Conservation (phyloP, 1,140 invertebrate species). For the Mercenaria mercenaria region DNA sequence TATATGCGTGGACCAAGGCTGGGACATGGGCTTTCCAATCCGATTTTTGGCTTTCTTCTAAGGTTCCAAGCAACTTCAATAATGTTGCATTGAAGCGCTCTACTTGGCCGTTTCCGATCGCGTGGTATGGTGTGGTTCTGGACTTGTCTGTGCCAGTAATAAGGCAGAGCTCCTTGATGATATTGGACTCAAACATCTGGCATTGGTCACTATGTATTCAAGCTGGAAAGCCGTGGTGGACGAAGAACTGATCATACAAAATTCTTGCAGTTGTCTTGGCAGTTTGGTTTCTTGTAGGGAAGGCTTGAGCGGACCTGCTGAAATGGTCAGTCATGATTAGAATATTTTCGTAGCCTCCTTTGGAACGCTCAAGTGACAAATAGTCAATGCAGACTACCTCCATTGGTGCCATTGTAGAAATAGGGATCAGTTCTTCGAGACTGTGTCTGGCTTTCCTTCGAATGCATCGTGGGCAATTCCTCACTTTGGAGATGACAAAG, state of each 20-base stretch:
- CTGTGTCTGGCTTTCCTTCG: no score
- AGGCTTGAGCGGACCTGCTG: no score
- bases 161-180: slow-evolving; percentile 39
- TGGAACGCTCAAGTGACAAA: no score
- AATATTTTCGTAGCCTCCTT: no score
- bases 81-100: slow-evolving; percentile 30
- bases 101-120: slow-evolving; percentile 39
- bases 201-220: slow-evolving; percentile 42
- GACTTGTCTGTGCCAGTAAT: slow-evolving; percentile 43
- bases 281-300: no score
- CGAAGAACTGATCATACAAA: slow-evolving; percentile 33
- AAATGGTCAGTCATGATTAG: no score
- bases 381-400: no score
- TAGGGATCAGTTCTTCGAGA: no score
- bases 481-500: no score
- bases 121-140: slow-evolving; percentile 49
- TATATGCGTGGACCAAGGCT: slow-evolving; percentile 60
- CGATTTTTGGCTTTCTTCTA: slow-evolving; percentile 53
- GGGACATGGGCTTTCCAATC: slow-evolving; percentile 60
- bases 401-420: no score
- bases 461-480: not conserved
- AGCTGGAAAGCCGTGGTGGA: slow-evolving; percentile 34
- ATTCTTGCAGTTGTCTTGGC: slow-evolving; percentile 49
- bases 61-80: slow-evolving; percentile 54
- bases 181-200: not conserved